Percentiles rank a stretch among this genome's conserved stretches.
These are phyloP conservation scores for Drosophila paracracens DNA, from an alignment of 2,888 invertebrate genomes.

Conservation along the genomic window DNA sequence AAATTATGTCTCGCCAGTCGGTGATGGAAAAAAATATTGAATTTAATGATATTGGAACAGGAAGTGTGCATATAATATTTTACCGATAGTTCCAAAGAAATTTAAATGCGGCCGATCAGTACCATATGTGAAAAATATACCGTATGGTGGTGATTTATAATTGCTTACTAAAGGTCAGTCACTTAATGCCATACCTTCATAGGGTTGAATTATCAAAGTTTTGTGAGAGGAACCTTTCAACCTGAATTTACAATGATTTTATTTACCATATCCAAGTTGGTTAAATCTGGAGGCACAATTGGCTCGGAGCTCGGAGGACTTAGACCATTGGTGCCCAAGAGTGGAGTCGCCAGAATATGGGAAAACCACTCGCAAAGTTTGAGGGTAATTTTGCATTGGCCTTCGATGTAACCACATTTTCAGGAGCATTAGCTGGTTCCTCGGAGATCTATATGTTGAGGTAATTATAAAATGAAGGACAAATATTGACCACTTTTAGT, in stretches of 20 bases:
- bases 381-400: not conserved
- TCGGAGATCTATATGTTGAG: not conserved
- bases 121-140: constrained; percentile 69
- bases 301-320: constrained; percentile 50
- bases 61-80: not conserved
- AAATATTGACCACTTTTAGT: not conserved
- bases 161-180: constrained; percentile 72
- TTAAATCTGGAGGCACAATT: constrained; percentile 46
- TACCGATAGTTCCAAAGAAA: constrained; percentile 67
- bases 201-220: constrained; percentile 72
- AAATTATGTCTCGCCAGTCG: constrained; percentile 82
- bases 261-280: constrained; percentile 60
- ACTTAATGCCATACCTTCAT: constrained; percentile 58
- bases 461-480: not conserved
- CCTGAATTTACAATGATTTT: constrained; percentile 55
- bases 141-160: constrained; percentile 55
- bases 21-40: not conserved
- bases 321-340: constrained; percentile 28
- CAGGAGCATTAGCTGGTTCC: not conserved
- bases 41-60: not conserved
- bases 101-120: constrained; percentile 59
- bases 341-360: not conserved
- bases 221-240: constrained; percentile 68
- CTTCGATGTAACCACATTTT: not conserved
- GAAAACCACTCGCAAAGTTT: not conserved